Evolutionary conservation across 1,140 invertebrate genomes (phyloP).

Genomic region (Leptinotarsa texana): DNA sequence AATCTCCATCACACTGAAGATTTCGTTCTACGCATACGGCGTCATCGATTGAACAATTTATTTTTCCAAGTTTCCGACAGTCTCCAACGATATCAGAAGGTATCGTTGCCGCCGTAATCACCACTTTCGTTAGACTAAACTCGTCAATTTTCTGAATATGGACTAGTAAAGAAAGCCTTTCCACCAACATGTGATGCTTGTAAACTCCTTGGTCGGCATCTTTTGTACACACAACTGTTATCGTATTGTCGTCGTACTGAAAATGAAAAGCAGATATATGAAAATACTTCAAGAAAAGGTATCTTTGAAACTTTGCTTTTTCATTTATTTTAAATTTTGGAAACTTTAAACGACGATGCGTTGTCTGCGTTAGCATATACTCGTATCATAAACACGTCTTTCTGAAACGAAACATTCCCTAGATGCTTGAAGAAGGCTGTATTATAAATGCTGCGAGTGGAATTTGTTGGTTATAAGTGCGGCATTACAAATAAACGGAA

Average conservation of each 20-base stretch:
- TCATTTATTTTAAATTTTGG: no score
- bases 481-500: no score
- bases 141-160: background rate
- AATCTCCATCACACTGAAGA: slow-evolving; percentile 6
- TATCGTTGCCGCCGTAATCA: background rate
- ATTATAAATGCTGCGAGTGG: no score
- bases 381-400: no score
- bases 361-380: no score
- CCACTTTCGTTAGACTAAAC: background rate
- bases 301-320: no score
- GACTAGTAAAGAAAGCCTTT: background rate
- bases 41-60: background rate
- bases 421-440: no score
- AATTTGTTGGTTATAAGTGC: no score
- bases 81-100: background rate
- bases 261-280: background rate
- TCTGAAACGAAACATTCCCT: no score
- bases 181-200: background rate
- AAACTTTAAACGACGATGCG: no score
- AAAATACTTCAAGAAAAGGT: no score
- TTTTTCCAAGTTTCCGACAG: slow-evolving; percentile 6
- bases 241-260: background rate
- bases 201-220: background rate
- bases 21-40: background rate
- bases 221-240: slow-evolving; percentile 3